Base-by-base conservation (phyloP, 2,113 vertebrate genomes). In the Hydropotes inermis region DNA sequence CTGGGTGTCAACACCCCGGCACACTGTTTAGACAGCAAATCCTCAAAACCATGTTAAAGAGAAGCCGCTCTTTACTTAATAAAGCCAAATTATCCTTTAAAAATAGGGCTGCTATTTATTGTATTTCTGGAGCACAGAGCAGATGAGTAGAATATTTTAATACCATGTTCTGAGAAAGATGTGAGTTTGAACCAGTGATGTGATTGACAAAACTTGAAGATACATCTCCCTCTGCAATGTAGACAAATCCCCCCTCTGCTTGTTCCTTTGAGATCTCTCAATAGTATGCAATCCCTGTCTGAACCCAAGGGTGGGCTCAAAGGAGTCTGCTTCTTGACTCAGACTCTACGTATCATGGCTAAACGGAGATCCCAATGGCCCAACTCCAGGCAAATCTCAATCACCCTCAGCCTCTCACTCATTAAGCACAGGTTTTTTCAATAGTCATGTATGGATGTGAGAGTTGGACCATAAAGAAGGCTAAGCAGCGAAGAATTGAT, bases 31-130 rank as follows among this genome's bases (percentile, higher is more conserved):
- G 67, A 93, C 70, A 67, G 79, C 4, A n/a, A 55, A n/a, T 79
- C 96, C 83, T 95, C 91, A 87, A 95, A 3, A 5, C 33, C 87
- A 25, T 88, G 94, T 47, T 58, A 86, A 97, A 92, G 93, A 89
- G 54, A 98, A 87, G 89, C 74, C 0, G 67, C 9, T 97, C 92
- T 97, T 87, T 96, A 97, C 50, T 92, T 93, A 95, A 83, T 78
- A 58, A 98, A 95, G 25, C 47, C n/a, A 14, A 89, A 90, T 94
- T 5, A 9, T 86, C 91, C 91, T 70, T 52, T 87, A 97, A 98
- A 98, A 97, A 98, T 98, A 97, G 95, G 84, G 89, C 88, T 93
- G 91, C 97, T 91, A 89, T 96, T 97, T 96, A 96, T 67, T 87
- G 82, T 97, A 87, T 87, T 97, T 97, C 96, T 93, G 91, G 89